Base-by-base conservation (phyloP, 2,888 invertebrate species). In the Ectemnius cavifrons region DNA sequence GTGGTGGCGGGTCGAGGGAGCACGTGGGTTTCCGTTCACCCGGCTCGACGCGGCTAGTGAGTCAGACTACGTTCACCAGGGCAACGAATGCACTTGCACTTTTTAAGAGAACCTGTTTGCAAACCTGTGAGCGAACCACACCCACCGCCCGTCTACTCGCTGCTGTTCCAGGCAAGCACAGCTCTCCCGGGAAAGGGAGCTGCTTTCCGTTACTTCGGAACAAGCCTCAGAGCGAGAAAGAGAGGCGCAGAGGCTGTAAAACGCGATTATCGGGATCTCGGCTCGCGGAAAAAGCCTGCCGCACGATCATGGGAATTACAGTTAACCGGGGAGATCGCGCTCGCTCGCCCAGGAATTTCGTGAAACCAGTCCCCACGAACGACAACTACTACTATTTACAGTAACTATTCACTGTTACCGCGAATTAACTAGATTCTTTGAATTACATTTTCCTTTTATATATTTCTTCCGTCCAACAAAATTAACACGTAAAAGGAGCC, bases 41-140 rank as follows among this genome's bases (percentile, higher is more conserved):
- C 66, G 69, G 79, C 37, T 11, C 37, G 37, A 37, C 37, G 37
- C 37, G 37, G 37, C 37, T 65, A 62, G n/a, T 52, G 57, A 73
- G 58, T 58, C 72, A 73, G 61, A 75, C 52, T 79, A 80, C 85
- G 79, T 86, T 86, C 86, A 86, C 85, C 85, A 79, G 85, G 81
- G 85, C 85, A 84, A 85, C 82, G 81, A 83, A 79, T 87, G 86
- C 85, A 89, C 88, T 89, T 89, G 88, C 88, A 87, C 87, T 88
- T 88, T 88, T 89, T 85, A 87, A 81, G 77, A 85, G 82, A 85
- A 85, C 84, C 84, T 82, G 84, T 85, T 83, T 70, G 27, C 70
- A 73, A 70, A 68, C 67, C 77, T 77, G 73, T 56, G 68, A 47
- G 70, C 47, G 71, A 63, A 76, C 80, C 81, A 75, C 81, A 79